Percentiles rank a stretch among this genome's conserved stretches.
Evolutionary conservation across 1,140 invertebrate species (phyloP).

Genomic region (Nomia melanderi): DNA sequence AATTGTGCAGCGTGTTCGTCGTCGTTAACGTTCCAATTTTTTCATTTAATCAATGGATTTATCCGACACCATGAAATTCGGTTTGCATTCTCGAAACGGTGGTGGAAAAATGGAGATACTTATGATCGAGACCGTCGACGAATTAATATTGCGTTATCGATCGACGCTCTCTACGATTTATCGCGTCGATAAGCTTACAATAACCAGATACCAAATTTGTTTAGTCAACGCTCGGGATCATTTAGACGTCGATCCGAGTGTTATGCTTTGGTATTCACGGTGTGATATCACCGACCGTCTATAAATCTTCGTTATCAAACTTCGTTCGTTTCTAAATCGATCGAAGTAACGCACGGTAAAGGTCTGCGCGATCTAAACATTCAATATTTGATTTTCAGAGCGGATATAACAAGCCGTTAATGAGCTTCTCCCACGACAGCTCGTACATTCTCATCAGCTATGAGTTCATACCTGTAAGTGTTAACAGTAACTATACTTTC

Average conservation of each 20-base stretch:
- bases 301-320: background rate
- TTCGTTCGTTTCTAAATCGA: too few species aligned
- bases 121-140: background rate
- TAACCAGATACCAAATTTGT: background rate
- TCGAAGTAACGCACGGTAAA: too few species aligned
- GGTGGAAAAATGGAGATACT: too few species aligned
- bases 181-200: background rate
- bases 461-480: slow-evolving; percentile 52
- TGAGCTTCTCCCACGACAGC: slow-evolving; percentile 26
- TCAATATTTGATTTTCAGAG: slow-evolving; percentile 31
- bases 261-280: background rate
- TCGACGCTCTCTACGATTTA: background rate
- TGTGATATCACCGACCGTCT: background rate
- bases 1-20: too few species aligned
- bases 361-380: too few species aligned
- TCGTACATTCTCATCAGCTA: slow-evolving; percentile 57
- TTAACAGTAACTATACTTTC: too few species aligned
- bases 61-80: too few species aligned
- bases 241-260: background rate
- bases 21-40: too few species aligned
- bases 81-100: too few species aligned
- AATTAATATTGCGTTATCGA: slow-evolving; percentile 9
- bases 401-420: background rate
- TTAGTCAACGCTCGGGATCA: background rate
- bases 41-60: too few species aligned